Evolutionary conservation across 2,888 invertebrate genomes (phyloP).

Genomic region (Dasypolia templi): DNA sequence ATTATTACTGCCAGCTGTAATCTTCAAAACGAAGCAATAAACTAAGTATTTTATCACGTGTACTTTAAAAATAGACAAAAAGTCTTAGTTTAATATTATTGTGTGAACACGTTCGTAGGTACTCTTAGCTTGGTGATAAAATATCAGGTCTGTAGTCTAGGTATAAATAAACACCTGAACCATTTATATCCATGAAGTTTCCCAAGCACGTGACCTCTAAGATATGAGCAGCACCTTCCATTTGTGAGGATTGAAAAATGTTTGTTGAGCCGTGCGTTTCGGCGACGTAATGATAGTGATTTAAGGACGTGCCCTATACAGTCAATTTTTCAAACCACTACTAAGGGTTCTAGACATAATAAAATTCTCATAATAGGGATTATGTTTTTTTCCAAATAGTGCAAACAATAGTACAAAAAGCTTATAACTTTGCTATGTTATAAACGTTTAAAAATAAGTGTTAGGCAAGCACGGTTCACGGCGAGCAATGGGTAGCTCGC

Average conservation of each 20-base stretch:
- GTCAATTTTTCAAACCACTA: constrained; percentile 62
- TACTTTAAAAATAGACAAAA: neutral
- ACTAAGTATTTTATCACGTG: neutral
- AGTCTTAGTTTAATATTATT: neutral
- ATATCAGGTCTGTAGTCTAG: neutral
- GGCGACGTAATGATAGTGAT: constrained; percentile 78
- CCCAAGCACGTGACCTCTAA: constrained; percentile 26
- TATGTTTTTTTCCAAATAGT: too few species aligned
- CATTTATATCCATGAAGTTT: neutral
- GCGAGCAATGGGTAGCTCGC: too few species aligned
- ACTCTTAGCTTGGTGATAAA: neutral
- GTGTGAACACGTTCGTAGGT: neutral
- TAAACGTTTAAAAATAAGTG: too few species aligned
- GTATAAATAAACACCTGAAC: neutral
- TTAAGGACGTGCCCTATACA: constrained; percentile 76
- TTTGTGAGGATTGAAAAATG: constrained; percentile 75
- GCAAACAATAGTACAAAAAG: too few species aligned
- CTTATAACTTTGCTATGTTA: too few species aligned
- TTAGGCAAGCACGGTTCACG: too few species aligned
- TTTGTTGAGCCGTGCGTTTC: constrained; percentile 75
- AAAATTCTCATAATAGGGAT: neutral
- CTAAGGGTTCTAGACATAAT: constrained; percentile 40
- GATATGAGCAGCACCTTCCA: constrained; percentile 65
- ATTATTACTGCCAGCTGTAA: neutral
- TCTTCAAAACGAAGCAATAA: neutral